Evolutionary conservation across 1,140 invertebrate genomes (phyloP), one percentile per base, ranked within the genome.

Genomic region (Papilio machaon): DNA sequence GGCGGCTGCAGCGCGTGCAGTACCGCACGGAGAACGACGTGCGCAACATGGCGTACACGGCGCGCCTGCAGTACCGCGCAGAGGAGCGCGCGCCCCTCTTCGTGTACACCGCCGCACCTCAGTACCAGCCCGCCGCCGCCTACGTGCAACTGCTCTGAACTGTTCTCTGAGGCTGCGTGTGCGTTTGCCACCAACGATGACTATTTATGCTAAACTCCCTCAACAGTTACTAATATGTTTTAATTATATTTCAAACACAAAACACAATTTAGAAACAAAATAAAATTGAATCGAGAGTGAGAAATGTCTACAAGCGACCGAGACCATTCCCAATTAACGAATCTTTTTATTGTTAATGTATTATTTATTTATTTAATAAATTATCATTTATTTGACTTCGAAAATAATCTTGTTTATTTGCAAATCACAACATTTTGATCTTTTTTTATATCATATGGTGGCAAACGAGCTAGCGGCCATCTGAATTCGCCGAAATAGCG

Each of bases 31-130:
- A 93, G 64, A 93, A 93, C 64, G 93, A 94, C 64, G 35, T 91
- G 6, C 86, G 88, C 38, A 94, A 94, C 77, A 94, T 94, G 93
- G 93, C 93, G 7, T 94, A 94, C 80, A 93, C 93, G 2, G 93
- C 93, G 43, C 88, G 89, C 79, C 86, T 94, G 35, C 91, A 92
- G 49, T 93, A 94, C 87, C 90, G 75, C 60, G 87, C 86, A 38
- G 93, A 92, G 85, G 92, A 94, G 73, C 88, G 90, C 8, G 92
- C 91, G 0, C 92, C 93, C 0, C 82, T 93, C 19, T 94, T 89
- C 80, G 90, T 93, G 15, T 94, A 94, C 77, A 88, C 88, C 9
- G 86, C 90, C 11, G 88, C 88, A 2, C 92, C 93, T 10, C 89
- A 92, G 67, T 91, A 90, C 75, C 90, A 88, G 73, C 88, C 85